Base-by-base conservation (phyloP, 2,113 vertebrate genomes). In the Rhinichthys klamathensis region DNA sequence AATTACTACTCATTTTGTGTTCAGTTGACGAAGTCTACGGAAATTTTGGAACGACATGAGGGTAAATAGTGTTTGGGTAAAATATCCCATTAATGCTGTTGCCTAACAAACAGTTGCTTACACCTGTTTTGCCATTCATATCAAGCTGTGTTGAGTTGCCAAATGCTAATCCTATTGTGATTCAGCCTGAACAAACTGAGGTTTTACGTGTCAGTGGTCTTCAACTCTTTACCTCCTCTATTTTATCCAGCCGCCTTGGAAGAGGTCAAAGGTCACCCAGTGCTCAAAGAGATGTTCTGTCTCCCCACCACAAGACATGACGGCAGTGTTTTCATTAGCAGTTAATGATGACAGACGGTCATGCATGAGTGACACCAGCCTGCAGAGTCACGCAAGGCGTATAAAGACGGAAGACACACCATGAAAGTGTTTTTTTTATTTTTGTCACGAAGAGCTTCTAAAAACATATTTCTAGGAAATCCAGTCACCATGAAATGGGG, bases 151-250 rank as follows among this genome's bases (percentile, higher is more conserved):
- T 41, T 15, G 8, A 7, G 63, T 23, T 56, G 6, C 44, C 21
- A 23, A 72, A 83, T n/a, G 23, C 32, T 49, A 54, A 83, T 73
- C 65, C 27, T 49, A n/a, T 58, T 56, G 67, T 25, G 65, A 96
- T 94, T 93, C 95, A 97, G 95, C 94, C 94, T 95, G 95, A 97
- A 63, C 93, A 80, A 90, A 92, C 93, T 91, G 92, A 92, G 93
- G 95, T 95, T 96, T 96, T 94, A 95, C 94, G 96, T 92, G 92
- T 96, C 95, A 95, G 93, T 95, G 93, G 93, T 95, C 96, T 95
- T 94, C 95, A 90, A 93, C 92, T 92, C 94, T 92, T 91, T 89
- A 93, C 87, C 46, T 90, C 94, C 85, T 46, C 91, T 95, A 94
- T 95, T 56, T 94, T 94, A 91, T 91, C 89, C 93, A 91, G 91